These are phyloP conservation scores for Cyrtorhinus lividipennis DNA, from an alignment of 1,140 invertebrate genomes.

Conservation along the genomic window DNA sequence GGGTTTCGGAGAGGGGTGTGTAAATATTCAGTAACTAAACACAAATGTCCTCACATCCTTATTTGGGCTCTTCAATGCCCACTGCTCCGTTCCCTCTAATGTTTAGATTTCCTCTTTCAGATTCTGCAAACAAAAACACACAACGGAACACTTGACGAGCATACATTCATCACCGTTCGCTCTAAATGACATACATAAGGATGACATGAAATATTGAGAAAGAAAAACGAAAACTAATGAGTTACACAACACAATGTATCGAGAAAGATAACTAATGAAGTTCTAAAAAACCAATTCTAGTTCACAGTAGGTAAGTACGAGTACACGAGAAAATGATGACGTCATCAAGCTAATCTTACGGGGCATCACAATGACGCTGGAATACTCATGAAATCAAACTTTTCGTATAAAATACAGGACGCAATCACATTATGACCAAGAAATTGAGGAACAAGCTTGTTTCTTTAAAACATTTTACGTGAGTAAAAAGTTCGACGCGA, in stretches of 20 bases:
- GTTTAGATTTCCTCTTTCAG: constrained; percentile 35
- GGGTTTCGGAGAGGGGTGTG: neutral
- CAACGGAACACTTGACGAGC: constrained; percentile 13
- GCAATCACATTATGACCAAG: no score
- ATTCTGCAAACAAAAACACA: constrained; percentile 30
- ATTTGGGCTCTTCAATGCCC: constrained; percentile 15
- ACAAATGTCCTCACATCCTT: constrained; percentile 7
- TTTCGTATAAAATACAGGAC: no score
- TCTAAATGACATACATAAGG: neutral
- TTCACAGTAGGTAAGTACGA: no score
- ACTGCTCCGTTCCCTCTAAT: constrained; percentile 36
- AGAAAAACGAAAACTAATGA: neutral
- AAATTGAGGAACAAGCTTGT: no score
- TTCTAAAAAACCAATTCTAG: no score
- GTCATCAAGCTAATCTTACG: no score
- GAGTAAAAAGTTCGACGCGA: no score
- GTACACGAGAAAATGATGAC: no score
- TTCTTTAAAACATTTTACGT: no score
- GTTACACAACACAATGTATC: neutral
- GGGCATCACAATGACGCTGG: no score
- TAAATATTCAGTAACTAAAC: neutral
- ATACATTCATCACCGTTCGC: neutral
- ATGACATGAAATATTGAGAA: neutral
- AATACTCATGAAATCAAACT: no score
- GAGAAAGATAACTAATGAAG: neutral